These are phyloP conservation scores for Aphelinus certus DNA, from an alignment of 1,140 invertebrate genomes.

Conservation along the genomic window DNA sequence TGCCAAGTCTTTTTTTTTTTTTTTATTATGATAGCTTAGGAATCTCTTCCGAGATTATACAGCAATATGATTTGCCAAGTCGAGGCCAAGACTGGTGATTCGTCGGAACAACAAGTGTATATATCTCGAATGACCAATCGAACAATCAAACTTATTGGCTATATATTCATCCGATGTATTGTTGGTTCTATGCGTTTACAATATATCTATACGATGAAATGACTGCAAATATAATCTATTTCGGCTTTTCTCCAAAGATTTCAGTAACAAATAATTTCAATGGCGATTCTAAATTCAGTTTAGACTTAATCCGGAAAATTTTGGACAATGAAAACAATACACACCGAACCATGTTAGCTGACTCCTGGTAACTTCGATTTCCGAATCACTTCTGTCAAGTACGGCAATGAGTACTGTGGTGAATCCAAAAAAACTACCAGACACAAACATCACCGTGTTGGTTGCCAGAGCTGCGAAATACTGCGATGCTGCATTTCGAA, in stretches of 20 bases:
- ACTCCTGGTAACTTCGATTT: slow-evolving; percentile 1
- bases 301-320: not conserved
- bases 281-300: not conserved
- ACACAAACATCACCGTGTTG: not conserved
- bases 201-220: too few relatives aligned
- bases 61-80: too few relatives aligned
- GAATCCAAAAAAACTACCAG: slow-evolving; percentile 15
- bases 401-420: slow-evolving; percentile 11
- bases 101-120: too few relatives aligned
- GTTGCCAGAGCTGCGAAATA: slow-evolving; percentile 9
- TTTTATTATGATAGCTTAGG: too few relatives aligned
- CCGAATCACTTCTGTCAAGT: slow-evolving; percentile 9
- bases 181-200: not conserved
- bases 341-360: slow-evolving; percentile 13
- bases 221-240: too few relatives aligned
- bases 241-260: too few relatives aligned
- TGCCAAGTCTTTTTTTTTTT: too few relatives aligned
- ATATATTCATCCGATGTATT: not conserved
- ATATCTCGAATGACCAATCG: too few relatives aligned
- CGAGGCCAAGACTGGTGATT: too few relatives aligned
- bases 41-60: too few relatives aligned
- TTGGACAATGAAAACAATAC: not conserved
- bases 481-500: not conserved
- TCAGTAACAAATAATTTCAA: too few relatives aligned
- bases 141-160: too few relatives aligned